Conservation (phyloP, 2,888 invertebrate genomes). For the Eupeodes latifasciatus region DNA sequence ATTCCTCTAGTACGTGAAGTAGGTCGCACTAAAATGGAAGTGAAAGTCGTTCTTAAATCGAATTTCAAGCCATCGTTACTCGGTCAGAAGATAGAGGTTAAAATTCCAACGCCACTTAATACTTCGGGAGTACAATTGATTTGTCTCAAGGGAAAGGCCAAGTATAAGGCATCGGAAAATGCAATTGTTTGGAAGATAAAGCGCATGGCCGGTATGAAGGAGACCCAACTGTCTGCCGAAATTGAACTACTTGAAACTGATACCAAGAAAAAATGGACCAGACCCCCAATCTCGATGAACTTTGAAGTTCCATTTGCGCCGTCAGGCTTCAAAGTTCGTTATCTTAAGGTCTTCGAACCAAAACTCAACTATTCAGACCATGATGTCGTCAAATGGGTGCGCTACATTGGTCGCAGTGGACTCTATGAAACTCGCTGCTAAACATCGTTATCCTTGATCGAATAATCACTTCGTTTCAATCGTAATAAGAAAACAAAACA, state of each 20-base stretch:
- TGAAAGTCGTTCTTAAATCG: conserved; percentile 99
- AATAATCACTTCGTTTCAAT: conserved; percentile 22
- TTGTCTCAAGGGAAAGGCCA: conserved; percentile 99
- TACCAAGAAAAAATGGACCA: conserved; percentile 99
- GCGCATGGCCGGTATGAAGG: conserved; percentile 99
- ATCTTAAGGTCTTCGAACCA: conserved; percentile 99
- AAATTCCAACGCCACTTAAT: conserved; percentile 99
- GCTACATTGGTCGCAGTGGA: conserved; percentile 99
- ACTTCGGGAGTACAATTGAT: conserved; percentile 99
- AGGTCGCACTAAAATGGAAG: conserved; percentile 99
- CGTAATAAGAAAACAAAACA: conserved; percentile 55
- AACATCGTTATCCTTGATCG: conserved; percentile 73
- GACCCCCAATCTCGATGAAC: conserved; percentile 99
- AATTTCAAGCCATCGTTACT: conserved; percentile 99
- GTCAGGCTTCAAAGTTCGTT: conserved; percentile 99
- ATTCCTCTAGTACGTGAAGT: conserved; percentile 99
- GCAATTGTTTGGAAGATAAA: conserved; percentile 99
- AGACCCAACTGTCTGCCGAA: conserved; percentile 99
- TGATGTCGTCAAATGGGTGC: conserved; percentile 99
- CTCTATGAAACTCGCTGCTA: conserved; percentile 99
- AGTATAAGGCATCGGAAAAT: conserved; percentile 99
- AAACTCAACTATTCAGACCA: conserved; percentile 99
- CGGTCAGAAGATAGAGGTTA: conserved; percentile 99
- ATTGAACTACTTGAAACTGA: conserved; percentile 99
- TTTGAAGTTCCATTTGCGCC: conserved; percentile 99